phyloP scores from a whole-genome alignment of 92 coral and sea anemone genomes.

The Galaxea fascicularis region DNA sequence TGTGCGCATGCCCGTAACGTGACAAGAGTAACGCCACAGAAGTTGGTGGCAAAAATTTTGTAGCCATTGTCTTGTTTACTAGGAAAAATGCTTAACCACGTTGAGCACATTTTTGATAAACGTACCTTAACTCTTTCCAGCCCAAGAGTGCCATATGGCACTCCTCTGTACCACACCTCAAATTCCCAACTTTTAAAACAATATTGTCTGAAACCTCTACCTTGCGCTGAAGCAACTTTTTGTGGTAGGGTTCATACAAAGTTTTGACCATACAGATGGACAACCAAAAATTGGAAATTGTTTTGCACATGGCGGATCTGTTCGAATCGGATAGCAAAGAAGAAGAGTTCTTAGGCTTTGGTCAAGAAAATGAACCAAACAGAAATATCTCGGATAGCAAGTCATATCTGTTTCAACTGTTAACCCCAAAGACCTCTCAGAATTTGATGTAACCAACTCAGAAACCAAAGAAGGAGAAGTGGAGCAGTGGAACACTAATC shows the following conservation, averaged over 20 bases:
- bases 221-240: background rate
- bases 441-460: slow-evolving; percentile 19
- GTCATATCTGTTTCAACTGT: slow-evolving; percentile 24
- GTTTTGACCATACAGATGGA: background rate
- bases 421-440: slow-evolving; percentile 37
- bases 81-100: too few relatives aligned
- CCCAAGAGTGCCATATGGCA: slow-evolving; percentile 47
- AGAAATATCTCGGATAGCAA: slow-evolving; percentile 4
- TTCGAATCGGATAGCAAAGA: slow-evolving; percentile 14
- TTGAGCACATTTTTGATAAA: too few relatives aligned
- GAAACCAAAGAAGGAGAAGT: background rate
- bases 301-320: background rate
- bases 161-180: slow-evolving; percentile 48
- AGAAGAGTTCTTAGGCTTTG: slow-evolving; percentile 13
- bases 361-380: too few relatives aligned
- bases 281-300: background rate
- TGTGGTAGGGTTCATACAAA: slow-evolving; percentile 32
- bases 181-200: slow-evolving; percentile 10
- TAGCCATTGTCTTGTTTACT: too few relatives aligned
- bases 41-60: too few relatives aligned
- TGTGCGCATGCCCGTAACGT: too few relatives aligned
- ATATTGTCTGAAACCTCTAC: background rate
- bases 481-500: background rate
- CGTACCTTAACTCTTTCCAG: slow-evolving; percentile 42
- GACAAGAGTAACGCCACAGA: too few relatives aligned